Percentiles rank a stretch among this genome's conserved stretches.
phyloP scores from a whole-genome alignment of 1,140 invertebrate genomes.

The Tetragnatha versicolor region DNA sequence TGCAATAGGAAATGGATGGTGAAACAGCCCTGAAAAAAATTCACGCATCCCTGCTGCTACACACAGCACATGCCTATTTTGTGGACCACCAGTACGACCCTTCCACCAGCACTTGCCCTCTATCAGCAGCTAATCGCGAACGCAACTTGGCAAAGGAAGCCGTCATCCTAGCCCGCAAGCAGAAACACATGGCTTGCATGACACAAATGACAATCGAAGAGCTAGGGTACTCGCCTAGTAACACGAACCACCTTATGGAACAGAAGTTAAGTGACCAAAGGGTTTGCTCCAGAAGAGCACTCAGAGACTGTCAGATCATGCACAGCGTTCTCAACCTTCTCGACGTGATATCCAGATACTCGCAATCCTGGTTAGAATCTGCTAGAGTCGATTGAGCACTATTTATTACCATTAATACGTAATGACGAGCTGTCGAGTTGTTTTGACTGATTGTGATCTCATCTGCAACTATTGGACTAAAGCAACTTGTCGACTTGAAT shows the following conservation, averaged over 20 bases:
- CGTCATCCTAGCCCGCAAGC: conserved; percentile 16
- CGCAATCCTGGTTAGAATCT: not conserved
- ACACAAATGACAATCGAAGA: not conserved
- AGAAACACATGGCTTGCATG: conserved; percentile 33
- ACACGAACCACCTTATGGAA: not conserved
- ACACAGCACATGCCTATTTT: conserved; percentile 31
- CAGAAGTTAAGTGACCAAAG: not conserved
- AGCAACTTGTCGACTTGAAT: no score
- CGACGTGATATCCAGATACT: conserved; percentile 4
- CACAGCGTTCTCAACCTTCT: conserved; percentile 24
- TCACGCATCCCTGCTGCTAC: conserved; percentile 20
- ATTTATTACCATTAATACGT: not conserved
- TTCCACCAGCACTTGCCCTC: not conserved
- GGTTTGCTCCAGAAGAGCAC: conserved; percentile 19
- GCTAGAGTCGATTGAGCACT: not conserved
- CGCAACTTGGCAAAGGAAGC: not conserved
- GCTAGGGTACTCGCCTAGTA: conserved; percentile 11
- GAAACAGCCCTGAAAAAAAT: conserved; percentile 16
- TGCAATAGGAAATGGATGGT: conserved; percentile 14
- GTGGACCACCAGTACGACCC: conserved; percentile 16
- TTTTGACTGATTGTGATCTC: not conserved
- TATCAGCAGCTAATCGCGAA: not conserved
- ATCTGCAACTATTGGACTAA: no score
- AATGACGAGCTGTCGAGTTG: not conserved
- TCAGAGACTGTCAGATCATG: conserved; percentile 40